A percentile compares a stretch with the other conserved stretches of the same genome.
Conservation (phyloP, 2,888 invertebrate genomes). For the Drosophila neonasuta region DNA sequence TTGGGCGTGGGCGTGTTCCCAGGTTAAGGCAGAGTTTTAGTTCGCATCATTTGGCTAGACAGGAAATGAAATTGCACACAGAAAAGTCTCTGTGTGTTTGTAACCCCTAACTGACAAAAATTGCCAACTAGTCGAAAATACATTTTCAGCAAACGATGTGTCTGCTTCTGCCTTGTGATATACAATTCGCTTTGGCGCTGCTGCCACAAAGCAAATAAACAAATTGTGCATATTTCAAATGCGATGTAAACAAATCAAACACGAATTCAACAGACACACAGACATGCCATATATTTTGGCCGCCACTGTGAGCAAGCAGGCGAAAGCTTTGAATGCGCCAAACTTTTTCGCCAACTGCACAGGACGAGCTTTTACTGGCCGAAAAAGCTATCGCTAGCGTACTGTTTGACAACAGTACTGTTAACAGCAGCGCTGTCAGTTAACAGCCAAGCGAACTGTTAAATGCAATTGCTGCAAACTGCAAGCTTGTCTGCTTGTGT, state of each 20-base stretch:
- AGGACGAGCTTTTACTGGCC: constrained; percentile 37
- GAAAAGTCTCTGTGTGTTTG: background rate
- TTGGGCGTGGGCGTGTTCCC: constrained; percentile 6
- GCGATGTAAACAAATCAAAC: constrained; percentile 64
- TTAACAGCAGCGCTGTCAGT: background rate
- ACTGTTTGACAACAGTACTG: constrained; percentile 15
- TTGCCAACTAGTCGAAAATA: constrained; percentile 43
- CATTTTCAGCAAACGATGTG: background rate
- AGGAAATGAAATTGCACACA: constrained; percentile 64
- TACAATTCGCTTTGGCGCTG: constrained; percentile 26
- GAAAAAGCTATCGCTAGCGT: constrained; percentile 25
- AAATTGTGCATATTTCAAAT: constrained; percentile 34
- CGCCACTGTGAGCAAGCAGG: constrained; percentile 40
- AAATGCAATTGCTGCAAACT: constrained; percentile 4
- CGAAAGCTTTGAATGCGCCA: constrained; percentile 37
- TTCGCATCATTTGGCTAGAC: constrained; percentile 51
- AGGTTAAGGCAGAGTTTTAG: constrained; percentile 10
- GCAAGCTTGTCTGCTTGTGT: background rate
- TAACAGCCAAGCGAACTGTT: constrained; percentile 19
- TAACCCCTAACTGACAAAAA: constrained; percentile 7
- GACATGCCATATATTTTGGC: constrained; percentile 27
- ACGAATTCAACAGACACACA: background rate
- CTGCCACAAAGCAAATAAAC: constrained; percentile 47
- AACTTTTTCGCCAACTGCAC: constrained; percentile 21
- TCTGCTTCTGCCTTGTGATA: constrained; percentile 31